Evolutionary conservation across 2,888 invertebrate genomes (phyloP).

Genomic region (Acanthacorydalis orientalis): DNA sequence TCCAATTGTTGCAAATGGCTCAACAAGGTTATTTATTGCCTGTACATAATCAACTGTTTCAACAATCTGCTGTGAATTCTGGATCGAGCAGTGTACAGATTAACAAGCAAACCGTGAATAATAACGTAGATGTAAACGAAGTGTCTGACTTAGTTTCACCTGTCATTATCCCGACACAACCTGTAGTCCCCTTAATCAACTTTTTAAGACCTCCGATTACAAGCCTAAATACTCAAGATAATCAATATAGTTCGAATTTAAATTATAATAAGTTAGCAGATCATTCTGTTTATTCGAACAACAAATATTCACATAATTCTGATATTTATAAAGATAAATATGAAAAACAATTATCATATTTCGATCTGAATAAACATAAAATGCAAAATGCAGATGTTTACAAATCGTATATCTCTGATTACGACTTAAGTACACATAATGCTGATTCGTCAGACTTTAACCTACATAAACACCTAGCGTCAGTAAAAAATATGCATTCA

Average conservation of each 20-base stretch:
- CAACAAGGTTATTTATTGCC: background rate
- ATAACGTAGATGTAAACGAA: background rate
- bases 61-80: background rate
- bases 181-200: too few relatives aligned
- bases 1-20: slow-evolving; percentile 2
- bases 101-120: background rate
- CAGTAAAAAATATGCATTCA: background rate
- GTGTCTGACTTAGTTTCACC: too few relatives aligned
- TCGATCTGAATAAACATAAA: background rate
- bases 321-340: too few relatives aligned
- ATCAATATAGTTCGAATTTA: too few relatives aligned
- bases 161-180: too few relatives aligned
- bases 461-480: background rate
- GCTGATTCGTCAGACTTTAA: background rate
- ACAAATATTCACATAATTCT: too few relatives aligned
- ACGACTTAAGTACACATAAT: background rate
- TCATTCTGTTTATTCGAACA: too few relatives aligned
- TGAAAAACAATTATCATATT: background rate
- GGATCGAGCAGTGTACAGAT: background rate
- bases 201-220: too few relatives aligned
- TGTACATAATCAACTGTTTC: background rate
- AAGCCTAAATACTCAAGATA: too few relatives aligned
- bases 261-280: too few relatives aligned
- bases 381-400: background rate
- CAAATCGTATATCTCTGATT: background rate